Evolutionary conservation across 2,888 invertebrate species (phyloP), one percentile per base, ranked within the genome.

Genomic region (Seira sanloemensis): DNA sequence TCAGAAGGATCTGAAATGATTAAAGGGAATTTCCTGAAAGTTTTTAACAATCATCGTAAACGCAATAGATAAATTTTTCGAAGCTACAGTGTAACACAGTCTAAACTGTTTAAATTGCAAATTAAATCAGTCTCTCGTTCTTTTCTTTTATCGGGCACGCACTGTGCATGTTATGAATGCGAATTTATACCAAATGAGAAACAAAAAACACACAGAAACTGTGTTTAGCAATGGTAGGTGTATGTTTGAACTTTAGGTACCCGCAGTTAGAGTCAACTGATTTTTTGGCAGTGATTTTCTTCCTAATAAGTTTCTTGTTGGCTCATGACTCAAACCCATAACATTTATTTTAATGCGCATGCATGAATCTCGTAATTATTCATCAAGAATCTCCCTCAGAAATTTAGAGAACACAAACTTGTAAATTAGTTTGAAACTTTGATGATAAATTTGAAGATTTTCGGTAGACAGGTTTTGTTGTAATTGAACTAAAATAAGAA

Each of bases 11-110:
- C 50, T 50, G 50, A n/a, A 50, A 18, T 50, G 50, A 50, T 50
- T 50, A 50, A 50, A 37, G 81, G 81, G 81, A 65, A 72, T 72
- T 82, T 66, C 81, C 81, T 76, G 66, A 62, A 69, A 69, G 69
- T 46, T 69, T 69, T 69, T 23, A 37, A 69, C 26, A 69, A 26
- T n/a, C n/a, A n/a, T 2, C 50, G 19, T 73, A 24, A 71, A 26
- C n/a, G n/a, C n/a, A n/a, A n/a, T n/a, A n/a, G n/a, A n/a, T n/a
- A n/a, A n/a, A n/a, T n/a, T n/a, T n/a, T n/a, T n/a, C n/a, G n/a
- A n/a, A n/a, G n/a, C n/a, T n/a, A n/a, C n/a, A n/a, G n/a, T n/a
- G n/a, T n/a, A n/a, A n/a, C n/a, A n/a, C n/a, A n/a, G n/a, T n/a
- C n/a, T n/a, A 65, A 23, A 16, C 7, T n/a, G 27, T 68, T 24